A percentile compares a stretch with the other conserved stretches of the same genome.
phyloP scores from a whole-genome alignment of 2,888 invertebrate genomes.

The Drosophila leonis region DNA sequence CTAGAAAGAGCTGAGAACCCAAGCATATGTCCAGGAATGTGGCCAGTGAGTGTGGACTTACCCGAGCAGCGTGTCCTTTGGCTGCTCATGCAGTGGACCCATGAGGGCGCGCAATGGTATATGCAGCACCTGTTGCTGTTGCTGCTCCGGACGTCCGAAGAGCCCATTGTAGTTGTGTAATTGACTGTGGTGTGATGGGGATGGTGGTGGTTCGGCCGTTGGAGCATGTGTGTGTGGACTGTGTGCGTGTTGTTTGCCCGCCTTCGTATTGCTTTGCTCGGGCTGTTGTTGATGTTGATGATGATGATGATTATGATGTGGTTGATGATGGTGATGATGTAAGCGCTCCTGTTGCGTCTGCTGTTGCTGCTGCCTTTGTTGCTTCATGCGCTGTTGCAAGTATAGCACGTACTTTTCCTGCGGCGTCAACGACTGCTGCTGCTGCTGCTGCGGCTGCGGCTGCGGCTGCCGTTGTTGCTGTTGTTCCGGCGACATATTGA shows the following conservation, averaged over 20 bases:
- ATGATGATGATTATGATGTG: slow-evolving; percentile 68
- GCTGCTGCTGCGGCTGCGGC: slow-evolving; percentile 67
- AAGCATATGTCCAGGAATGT: not conserved
- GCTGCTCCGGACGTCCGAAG: slow-evolving; percentile 53
- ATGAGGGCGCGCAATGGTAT: slow-evolving; percentile 77
- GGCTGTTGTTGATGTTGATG: slow-evolving; percentile 64
- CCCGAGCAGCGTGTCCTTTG: slow-evolving; percentile 68
- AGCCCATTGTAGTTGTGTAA: slow-evolving; percentile 52
- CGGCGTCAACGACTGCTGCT: slow-evolving; percentile 80
- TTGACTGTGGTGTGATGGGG: slow-evolving; percentile 36
- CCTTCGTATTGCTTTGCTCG: slow-evolving; percentile 57
- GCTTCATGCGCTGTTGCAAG: slow-evolving; percentile 83
- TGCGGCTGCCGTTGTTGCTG: slow-evolving; percentile 76
- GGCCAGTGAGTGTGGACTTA: slow-evolving; percentile 42
- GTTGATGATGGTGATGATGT: slow-evolving; percentile 63
- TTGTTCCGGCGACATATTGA: slow-evolving; percentile 70
- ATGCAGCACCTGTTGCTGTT: slow-evolving; percentile 74
- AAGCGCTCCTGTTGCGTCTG: slow-evolving; percentile 47
- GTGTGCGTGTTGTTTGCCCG: slow-evolving; percentile 58
- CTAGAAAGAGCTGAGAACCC: not conserved
- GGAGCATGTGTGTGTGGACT: slow-evolving; percentile 45
- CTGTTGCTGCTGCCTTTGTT: slow-evolving; percentile 57
- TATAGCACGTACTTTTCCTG: slow-evolving; percentile 84
- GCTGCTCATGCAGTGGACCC: slow-evolving; percentile 68
- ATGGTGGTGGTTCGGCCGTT: slow-evolving; percentile 14